Conservation (phyloP, 2,888 invertebrate genomes). For the Drosophila falleni region DNA sequence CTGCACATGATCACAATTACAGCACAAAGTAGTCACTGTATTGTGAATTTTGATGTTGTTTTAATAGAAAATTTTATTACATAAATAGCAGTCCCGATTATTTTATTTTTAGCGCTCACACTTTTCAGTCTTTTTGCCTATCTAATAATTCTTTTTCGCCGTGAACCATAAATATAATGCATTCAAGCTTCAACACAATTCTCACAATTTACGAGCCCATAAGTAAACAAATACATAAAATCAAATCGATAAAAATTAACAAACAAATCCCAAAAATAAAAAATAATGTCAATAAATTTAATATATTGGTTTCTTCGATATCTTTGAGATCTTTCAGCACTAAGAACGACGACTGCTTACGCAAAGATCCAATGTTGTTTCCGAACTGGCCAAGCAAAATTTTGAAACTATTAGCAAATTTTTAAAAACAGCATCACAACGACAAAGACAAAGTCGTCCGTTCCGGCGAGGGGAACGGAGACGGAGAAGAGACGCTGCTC, state of each 20-base stretch:
- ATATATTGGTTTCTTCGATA: constrained; percentile 24
- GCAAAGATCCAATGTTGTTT: constrained; percentile 82
- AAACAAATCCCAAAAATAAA: neutral
- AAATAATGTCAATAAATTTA: constrained; percentile 47
- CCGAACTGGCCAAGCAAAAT: constrained; percentile 84
- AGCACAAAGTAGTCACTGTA: neutral
- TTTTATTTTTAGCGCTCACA: constrained; percentile 84
- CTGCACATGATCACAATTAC: constrained; percentile 32
- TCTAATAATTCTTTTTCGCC: constrained; percentile 67
- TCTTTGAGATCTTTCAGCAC: constrained; percentile 16
- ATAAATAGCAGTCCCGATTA: constrained; percentile 83
- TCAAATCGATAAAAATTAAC: constrained; percentile 17
- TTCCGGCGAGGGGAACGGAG: neutral
- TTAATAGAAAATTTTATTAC: constrained; percentile 74
- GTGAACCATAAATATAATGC: constrained; percentile 53
- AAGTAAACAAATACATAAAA: constrained; percentile 26
- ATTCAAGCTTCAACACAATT: constrained; percentile 29
- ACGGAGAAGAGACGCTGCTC: constrained; percentile 16
- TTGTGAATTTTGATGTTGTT: constrained; percentile 19
- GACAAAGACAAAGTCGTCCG: constrained; percentile 4
- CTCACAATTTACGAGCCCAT: constrained; percentile 40
- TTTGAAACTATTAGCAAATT: constrained; percentile 83
- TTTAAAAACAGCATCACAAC: constrained; percentile 58
- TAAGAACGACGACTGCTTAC: constrained; percentile 67
- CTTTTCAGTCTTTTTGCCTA: constrained; percentile 54